Percentiles rank a stretch among this genome's conserved stretches.
Evolutionary conservation across 2,888 invertebrate species (phyloP).

Genomic region (Drosophila kambysellisi): DNA sequence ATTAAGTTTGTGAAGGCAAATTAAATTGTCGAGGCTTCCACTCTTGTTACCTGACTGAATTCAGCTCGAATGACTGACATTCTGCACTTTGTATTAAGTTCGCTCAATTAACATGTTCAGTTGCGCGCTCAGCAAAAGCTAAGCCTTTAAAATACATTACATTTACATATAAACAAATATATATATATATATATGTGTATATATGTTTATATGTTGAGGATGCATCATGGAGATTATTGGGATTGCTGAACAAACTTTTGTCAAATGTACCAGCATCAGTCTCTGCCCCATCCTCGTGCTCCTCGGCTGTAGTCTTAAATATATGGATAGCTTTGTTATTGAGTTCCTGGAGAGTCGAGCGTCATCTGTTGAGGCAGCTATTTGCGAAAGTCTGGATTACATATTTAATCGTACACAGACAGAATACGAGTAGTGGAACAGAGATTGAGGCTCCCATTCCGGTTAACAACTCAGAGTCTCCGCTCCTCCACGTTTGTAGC

Average conservation of each 20-base stretch:
- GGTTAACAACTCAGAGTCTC: constrained; percentile 21
- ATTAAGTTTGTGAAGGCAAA: constrained; percentile 31
- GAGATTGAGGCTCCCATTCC: background rate
- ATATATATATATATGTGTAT: background rate
- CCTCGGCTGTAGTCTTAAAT: background rate
- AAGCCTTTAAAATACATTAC: constrained; percentile 36
- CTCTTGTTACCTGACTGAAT: constrained; percentile 16
- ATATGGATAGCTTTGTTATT: background rate
- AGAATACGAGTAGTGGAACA: background rate
- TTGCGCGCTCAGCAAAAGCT: constrained; percentile 7
- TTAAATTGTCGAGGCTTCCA: constrained; percentile 30
- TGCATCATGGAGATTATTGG: constrained; percentile 14
- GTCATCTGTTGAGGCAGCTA: constrained; percentile 8
- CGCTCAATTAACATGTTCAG: constrained; percentile 64
- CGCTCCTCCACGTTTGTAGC: constrained; percentile 40
- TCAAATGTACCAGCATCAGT: constrained; percentile 11
- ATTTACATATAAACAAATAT: constrained; percentile 19
- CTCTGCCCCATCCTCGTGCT: background rate
- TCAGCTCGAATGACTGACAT: background rate
- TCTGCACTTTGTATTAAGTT: constrained; percentile 47
- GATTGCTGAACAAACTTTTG: constrained; percentile 17
- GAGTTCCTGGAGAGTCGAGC: background rate
- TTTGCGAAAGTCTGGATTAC: background rate
- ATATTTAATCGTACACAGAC: background rate
- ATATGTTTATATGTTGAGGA: constrained; percentile 12